Base-by-base conservation (phyloP, 92 coral and sea anemone genomes). In the Scolanthus callimorphus region DNA sequence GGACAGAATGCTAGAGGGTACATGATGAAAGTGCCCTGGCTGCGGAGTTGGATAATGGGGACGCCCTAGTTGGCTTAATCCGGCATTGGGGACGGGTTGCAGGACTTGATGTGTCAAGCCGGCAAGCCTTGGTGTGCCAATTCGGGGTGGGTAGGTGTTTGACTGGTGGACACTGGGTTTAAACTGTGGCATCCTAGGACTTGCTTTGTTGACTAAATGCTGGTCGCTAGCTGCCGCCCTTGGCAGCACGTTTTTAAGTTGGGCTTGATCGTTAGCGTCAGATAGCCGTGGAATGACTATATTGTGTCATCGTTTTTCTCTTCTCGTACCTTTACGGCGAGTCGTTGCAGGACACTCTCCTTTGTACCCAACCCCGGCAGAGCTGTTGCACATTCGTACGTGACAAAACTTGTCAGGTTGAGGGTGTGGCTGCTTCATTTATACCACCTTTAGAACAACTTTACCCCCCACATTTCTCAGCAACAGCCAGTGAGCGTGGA, bases 331-430 rank as follows among this genome's bases (percentile, higher is more conserved):
- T 31, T 65, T 65, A 20, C 71, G 28, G 38, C 71, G 38, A 8
- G 71, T 50, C 27, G 74, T 67, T 29, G 74, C 50, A 4, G 45
- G 25, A 11, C 60, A 34, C 28, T 67, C 38, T n/a, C 54, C 50
- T 52, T 65, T 65, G 15, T 12, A 25, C 15, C 63, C 74, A 31
- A 67, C 74, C 19, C 38, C 46, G 29, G 47, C 24, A 30, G 63
- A 57, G 29, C 74, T 67, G 55, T 67, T 63, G 39, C 55, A n/a
- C n/a, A n/a, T n/a, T n/a, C n/a, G n/a, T n/a, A 67, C 26, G 74
- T 67, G 39, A 67, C 55, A 44, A 22, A 56, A 43, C 55, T 55
- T 1, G 65, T 67, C 0, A 37, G 8, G 17, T 59, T 55, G 0
- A 67, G 28, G 20, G 65, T 55, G 52, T 67, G 64, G 55, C 64